A percentile compares a stretch with the other conserved stretches of the same genome.
Evolutionary conservation across 2,113 vertebrate species (phyloP).

Genomic region (Esox niger): DNA sequence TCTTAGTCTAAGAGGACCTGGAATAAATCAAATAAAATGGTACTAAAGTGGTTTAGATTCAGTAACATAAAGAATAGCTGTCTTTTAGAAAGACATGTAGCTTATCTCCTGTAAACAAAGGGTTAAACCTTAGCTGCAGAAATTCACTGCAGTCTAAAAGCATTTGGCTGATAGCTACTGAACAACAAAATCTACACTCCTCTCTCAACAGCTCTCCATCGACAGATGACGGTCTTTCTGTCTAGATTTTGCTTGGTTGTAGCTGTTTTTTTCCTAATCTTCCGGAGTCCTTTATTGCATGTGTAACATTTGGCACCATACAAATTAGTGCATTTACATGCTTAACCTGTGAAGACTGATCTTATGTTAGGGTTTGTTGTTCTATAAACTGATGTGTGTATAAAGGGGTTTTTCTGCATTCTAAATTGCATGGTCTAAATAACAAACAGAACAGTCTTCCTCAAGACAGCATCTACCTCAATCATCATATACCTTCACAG

Average conservation of each 20-base stretch:
- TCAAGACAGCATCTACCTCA: conserved; percentile 65
- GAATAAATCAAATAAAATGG: conserved; percentile 51
- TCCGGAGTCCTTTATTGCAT: conserved; percentile 81
- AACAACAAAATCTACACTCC: conserved; percentile 72
- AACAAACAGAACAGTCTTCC: conserved; percentile 69
- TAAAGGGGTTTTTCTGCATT: conserved; percentile 76
- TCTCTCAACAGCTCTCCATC: conserved; percentile 58
- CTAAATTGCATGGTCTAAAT: conserved; percentile 77
- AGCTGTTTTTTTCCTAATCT: conserved; percentile 41
- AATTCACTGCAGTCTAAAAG: conserved; percentile 82
- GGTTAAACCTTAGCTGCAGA: conserved; percentile 82
- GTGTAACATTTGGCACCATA: conserved; percentile 85
- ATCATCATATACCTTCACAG: conserved; percentile 51
- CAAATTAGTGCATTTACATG: conserved; percentile 77
- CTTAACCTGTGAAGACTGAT: conserved; percentile 70
- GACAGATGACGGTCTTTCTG: conserved; percentile 55
- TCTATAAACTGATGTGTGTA: conserved; percentile 79
- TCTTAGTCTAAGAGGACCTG: conserved; percentile 50
- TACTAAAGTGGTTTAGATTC: conserved; percentile 60
- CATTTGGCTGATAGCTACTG: conserved; percentile 77
- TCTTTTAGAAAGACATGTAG: conserved; percentile 59
- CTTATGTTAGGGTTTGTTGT: conserved; percentile 57
- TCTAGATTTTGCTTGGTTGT: conserved; percentile 48
- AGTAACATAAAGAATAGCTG: conserved; percentile 60
- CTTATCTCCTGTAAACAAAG: conserved; percentile 59